Conservation (phyloP, 2,888 invertebrate species). For the Phyllotreta cruciferae region DNA sequence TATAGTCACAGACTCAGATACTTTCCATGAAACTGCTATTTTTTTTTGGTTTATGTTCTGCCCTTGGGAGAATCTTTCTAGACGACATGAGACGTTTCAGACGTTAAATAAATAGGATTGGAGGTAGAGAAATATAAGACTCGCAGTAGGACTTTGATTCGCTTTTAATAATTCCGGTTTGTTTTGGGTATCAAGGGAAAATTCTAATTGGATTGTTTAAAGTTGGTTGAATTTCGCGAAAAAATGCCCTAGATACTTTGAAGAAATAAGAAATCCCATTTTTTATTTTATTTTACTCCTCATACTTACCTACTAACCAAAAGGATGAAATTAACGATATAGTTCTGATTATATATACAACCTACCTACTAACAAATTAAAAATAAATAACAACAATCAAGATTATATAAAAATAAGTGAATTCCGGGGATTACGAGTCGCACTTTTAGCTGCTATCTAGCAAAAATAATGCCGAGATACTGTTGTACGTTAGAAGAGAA, state of each 20-base stretch:
- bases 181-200: background rate
- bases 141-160: conserved; percentile 6
- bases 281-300: too few relatives aligned
- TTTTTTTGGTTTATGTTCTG: conserved; percentile 14
- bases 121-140: conserved; percentile 10
- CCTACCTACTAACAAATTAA: conserved; percentile 1
- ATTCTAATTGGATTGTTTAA: conserved; percentile 17
- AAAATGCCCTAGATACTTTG: too few relatives aligned
- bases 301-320: too few relatives aligned
- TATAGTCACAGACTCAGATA: conserved; percentile 8
- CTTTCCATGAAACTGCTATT: conserved; percentile 15
- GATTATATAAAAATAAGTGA: conserved; percentile 9
- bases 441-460: conserved; percentile 13
- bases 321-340: too few relatives aligned
- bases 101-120: conserved; percentile 24
- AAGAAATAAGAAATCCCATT: too few relatives aligned
- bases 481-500: conserved; percentile 20
- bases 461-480: conserved; percentile 20
- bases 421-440: conserved; percentile 5
- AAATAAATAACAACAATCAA: conserved; percentile 13
- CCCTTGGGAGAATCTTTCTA: conserved; percentile 10
- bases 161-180: conserved; percentile 17
- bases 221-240: too few relatives aligned
- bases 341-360: too few relatives aligned
- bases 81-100: conserved; percentile 18